Conservation (phyloP, 2,113 vertebrate species). For the Lipophrys pholis region DNA sequence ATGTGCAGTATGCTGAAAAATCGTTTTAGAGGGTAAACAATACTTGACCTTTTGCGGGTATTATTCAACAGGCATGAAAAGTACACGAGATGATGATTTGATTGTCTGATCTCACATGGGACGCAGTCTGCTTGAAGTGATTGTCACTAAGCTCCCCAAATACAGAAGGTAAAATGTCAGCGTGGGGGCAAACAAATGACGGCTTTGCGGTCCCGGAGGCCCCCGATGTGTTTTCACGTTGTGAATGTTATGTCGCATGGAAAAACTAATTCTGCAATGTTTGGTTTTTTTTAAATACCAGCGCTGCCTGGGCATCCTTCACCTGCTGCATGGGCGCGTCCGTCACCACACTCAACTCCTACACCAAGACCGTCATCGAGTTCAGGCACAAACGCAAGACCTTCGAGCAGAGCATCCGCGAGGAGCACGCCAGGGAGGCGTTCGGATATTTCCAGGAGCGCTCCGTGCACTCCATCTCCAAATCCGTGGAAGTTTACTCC, state of each 20-base stretch:
- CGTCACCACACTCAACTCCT: slow-evolving; percentile 96
- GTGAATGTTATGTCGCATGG: no score
- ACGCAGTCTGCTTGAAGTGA: slow-evolving; percentile 18
- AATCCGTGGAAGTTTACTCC: slow-evolving; percentile 72
- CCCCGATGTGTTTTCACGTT: no score
- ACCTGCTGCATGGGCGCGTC: slow-evolving; percentile 98
- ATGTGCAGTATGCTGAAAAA: slow-evolving; percentile 59
- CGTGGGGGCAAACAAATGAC: background rate
- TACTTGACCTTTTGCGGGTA: slow-evolving; percentile 53
- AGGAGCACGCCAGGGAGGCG: slow-evolving; percentile 89
- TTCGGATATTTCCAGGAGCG: slow-evolving; percentile 89
- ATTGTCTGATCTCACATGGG: slow-evolving; percentile 39
- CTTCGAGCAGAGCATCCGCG: slow-evolving; percentile 90
- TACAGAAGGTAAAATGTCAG: slow-evolving; percentile 14
- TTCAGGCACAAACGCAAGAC: slow-evolving; percentile 95
- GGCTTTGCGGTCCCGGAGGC: no score
- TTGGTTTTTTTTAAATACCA: slow-evolving; percentile 53
- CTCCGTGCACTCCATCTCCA: slow-evolving; percentile 83
- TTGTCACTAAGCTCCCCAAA: slow-evolving; percentile 53
- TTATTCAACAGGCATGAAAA: slow-evolving; percentile 31
- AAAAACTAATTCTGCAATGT: no score
- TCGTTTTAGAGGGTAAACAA: slow-evolving; percentile 53
- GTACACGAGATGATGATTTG: slow-evolving; percentile 42
- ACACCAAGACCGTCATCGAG: slow-evolving; percentile 98
- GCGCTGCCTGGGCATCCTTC: slow-evolving; percentile 96